These are phyloP conservation scores for Abscondita cerata DNA, from an alignment of 2,888 invertebrate species.

Conservation along the genomic window DNA sequence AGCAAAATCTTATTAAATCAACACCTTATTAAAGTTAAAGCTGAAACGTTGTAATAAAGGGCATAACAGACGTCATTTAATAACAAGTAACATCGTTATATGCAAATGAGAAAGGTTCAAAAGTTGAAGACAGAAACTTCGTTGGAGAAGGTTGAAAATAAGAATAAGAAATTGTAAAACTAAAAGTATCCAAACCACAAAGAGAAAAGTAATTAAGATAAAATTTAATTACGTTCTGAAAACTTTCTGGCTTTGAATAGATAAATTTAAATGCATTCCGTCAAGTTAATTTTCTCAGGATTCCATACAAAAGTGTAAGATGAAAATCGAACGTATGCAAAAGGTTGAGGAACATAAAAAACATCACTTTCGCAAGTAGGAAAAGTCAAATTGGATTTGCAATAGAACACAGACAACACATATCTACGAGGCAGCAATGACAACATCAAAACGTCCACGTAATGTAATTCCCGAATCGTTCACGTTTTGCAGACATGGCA, in stretches of 20 bases:
- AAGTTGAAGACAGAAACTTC: slow-evolving; percentile 2
- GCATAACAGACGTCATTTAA: background rate
- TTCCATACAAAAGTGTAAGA: background rate
- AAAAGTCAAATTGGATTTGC: slow-evolving; percentile 39
- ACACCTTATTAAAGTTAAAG: slow-evolving; percentile 1
- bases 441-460: slow-evolving; percentile 34
- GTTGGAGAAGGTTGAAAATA: background rate
- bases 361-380: slow-evolving; percentile 21
- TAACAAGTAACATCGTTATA: slow-evolving; percentile 1
- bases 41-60: background rate
- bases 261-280: background rate
- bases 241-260: slow-evolving; percentile 13
- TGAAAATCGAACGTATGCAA: slow-evolving; percentile 16
- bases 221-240: slow-evolving; percentile 24
- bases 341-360: slow-evolving; percentile 18
- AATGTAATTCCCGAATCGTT: slow-evolving; percentile 49
- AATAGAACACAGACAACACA: slow-evolving; percentile 40
- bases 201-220: slow-evolving; percentile 22
- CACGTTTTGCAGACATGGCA: slow-evolving; percentile 47
- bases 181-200: slow-evolving; percentile 19
- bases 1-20: background rate
- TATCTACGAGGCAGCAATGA: slow-evolving; percentile 36
- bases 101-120: slow-evolving; percentile 8
- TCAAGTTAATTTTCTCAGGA: background rate
- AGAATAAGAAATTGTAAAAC: background rate